Conservation (phyloP, 1,140 invertebrate genomes). For the Trichonephila clavata region DNA sequence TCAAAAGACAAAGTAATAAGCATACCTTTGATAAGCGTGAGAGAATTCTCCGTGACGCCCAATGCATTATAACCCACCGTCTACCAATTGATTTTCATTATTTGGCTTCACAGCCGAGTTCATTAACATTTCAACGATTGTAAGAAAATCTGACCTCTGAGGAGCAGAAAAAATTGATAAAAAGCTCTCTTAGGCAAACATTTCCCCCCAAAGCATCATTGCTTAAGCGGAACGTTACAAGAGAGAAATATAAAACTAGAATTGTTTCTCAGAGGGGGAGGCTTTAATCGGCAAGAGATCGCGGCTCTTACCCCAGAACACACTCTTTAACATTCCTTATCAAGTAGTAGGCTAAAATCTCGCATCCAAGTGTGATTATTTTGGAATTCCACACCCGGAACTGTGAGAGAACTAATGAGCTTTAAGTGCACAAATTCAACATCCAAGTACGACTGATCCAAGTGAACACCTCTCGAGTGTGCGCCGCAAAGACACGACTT, state of each 20-base stretch:
- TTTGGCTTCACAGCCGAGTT: not conserved
- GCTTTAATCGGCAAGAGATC: slow-evolving; percentile 36
- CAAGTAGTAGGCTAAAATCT: slow-evolving; percentile 49
- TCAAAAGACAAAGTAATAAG: no score
- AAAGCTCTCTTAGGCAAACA: slow-evolving; percentile 10
- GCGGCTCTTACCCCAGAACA: slow-evolving; percentile 2
- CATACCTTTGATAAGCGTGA: no score
- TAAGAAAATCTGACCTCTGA: slow-evolving; percentile 4
- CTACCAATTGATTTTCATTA: slow-evolving; percentile 23
- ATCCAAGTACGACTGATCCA: slow-evolving; percentile 27
- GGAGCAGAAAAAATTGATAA: slow-evolving; percentile 23
- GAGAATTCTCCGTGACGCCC: not conserved
- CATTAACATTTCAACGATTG: not conserved
- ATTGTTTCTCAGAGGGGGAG: slow-evolving; percentile 24
- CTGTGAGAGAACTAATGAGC: slow-evolving; percentile 52
- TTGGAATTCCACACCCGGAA: slow-evolving; percentile 59
- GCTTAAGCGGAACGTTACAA: not conserved
- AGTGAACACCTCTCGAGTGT: slow-evolving; percentile 82
- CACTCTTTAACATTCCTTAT: slow-evolving; percentile 49
- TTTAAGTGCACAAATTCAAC: slow-evolving; percentile 42
- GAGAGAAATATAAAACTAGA: not conserved
- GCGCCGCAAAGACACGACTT: slow-evolving; percentile 93
- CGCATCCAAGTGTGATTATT: slow-evolving; percentile 59
- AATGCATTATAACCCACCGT: not conserved
- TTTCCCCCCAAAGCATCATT: slow-evolving; percentile 9